Evolutionary conservation across 1,140 invertebrate genomes (phyloP).

Genomic region (Lordiphosa mommai): DNA sequence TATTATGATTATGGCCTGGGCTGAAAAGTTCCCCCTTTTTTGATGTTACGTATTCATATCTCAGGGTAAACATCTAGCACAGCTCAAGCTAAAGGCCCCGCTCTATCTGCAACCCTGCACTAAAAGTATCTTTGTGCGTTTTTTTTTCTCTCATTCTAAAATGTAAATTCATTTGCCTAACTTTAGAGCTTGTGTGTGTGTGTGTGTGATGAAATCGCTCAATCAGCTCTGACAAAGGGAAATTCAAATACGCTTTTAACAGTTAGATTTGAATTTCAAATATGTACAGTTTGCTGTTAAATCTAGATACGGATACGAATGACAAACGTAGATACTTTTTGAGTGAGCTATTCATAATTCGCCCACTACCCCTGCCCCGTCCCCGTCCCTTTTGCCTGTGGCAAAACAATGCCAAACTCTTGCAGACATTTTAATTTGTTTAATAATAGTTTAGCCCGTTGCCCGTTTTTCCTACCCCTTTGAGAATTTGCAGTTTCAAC

Average conservation of each 20-base stretch:
- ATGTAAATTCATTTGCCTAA: conserved; percentile 20
- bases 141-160: conserved; percentile 11
- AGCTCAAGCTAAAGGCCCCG: conserved; percentile 5
- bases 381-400: neutral
- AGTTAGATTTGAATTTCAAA: conserved; percentile 25
- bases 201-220: conserved; percentile 8
- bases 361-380: neutral
- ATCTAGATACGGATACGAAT: conserved; percentile 10
- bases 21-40: conserved; percentile 11
- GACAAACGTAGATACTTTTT: conserved; percentile 5
- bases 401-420: conserved; percentile 11
- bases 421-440: conserved; percentile 16
- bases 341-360: neutral
- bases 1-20: conserved; percentile 34
- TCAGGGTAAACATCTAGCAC: conserved; percentile 12
- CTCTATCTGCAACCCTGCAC: neutral
- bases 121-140: conserved; percentile 15
- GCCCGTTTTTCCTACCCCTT: too few relatives aligned
- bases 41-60: conserved; percentile 21
- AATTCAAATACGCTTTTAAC: conserved; percentile 18
- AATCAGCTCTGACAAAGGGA: conserved; percentile 12
- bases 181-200: conserved; percentile 5
- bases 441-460: conserved; percentile 11
- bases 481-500: conserved; percentile 2
- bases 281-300: conserved; percentile 17